Conservation (phyloP, 2,113 vertebrate genomes). For the Mus spicilegus region DNA sequence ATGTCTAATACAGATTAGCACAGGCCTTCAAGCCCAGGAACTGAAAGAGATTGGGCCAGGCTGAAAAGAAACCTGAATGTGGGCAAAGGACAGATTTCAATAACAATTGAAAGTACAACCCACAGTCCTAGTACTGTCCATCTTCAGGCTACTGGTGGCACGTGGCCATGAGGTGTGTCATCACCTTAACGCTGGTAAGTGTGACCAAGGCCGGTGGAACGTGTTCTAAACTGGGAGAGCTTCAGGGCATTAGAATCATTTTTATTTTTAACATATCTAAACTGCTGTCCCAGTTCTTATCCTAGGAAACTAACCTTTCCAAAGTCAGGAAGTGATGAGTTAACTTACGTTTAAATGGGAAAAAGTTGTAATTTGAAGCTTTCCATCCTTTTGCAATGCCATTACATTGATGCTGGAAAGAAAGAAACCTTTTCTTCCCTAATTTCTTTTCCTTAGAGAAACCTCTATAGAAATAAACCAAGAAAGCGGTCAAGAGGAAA, state of each 20-base stretch:
- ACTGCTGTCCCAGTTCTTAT: slow-evolving; percentile 78
- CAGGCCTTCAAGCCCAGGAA: slow-evolving; percentile 84
- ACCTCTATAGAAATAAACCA: slow-evolving; percentile 60
- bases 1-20: slow-evolving; percentile 86
- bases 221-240: slow-evolving; percentile 75
- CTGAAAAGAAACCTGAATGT: slow-evolving; percentile 84
- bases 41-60: slow-evolving; percentile 85
- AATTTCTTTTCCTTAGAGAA: slow-evolving; percentile 70
- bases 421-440: slow-evolving; percentile 58
- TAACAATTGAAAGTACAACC: slow-evolving; percentile 83
- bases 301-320: slow-evolving; percentile 78
- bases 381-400: slow-evolving; percentile 43
- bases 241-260: slow-evolving; percentile 73
- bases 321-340: slow-evolving; percentile 75
- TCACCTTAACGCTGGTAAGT: slow-evolving; percentile 83
- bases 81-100: slow-evolving; percentile 85
- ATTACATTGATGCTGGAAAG: slow-evolving; percentile 66
- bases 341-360: slow-evolving; percentile 63
- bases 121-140: slow-evolving; percentile 84
- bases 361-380: slow-evolving; percentile 65
- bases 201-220: slow-evolving; percentile 75
- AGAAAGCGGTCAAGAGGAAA: slow-evolving; percentile 63
- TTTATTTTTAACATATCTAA: slow-evolving; percentile 74
- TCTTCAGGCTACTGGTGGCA: slow-evolving; percentile 84
- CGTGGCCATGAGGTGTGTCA: slow-evolving; percentile 82